These are phyloP conservation scores for Tetranychus piercei DNA, from an alignment of 2,888 invertebrate species.

Conservation along the genomic window DNA sequence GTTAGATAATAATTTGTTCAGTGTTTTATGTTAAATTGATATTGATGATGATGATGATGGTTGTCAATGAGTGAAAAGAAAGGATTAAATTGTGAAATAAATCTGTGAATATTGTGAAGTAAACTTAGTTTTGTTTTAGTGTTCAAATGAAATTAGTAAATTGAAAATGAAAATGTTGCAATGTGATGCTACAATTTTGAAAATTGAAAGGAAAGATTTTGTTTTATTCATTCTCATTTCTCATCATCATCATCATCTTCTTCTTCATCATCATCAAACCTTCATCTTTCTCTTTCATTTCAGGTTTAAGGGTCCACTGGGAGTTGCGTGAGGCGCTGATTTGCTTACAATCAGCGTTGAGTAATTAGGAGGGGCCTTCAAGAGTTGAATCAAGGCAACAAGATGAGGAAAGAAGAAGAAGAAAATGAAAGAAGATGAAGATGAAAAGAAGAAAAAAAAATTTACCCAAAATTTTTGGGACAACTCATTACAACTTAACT, in stretches of 20 bases:
- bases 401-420: conserved; percentile 4
- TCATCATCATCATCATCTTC: not conserved
- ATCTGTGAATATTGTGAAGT: too few species aligned
- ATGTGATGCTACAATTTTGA: not conserved
- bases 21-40: too few species aligned
- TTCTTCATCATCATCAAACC: not conserved
- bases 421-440: not conserved
- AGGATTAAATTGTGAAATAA: too few species aligned
- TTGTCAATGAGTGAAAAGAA: too few species aligned
- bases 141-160: not conserved
- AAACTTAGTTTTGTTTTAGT: too few species aligned
- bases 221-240: not conserved
- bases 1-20: too few species aligned
- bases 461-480: not conserved
- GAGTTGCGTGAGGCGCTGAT: conserved; percentile 1
- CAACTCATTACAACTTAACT: not conserved
- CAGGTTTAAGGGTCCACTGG: not conserved
- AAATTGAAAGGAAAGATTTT: not conserved
- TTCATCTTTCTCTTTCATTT: not conserved
- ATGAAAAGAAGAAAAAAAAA: not conserved
- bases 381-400: conserved; percentile 5
- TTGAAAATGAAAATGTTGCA: not conserved
- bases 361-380: not conserved
- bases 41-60: too few species aligned
- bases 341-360: conserved; percentile 1